These are phyloP conservation scores for Cotesia glomerata DNA, from an alignment of 1,140 invertebrate species.

Conservation along the genomic window DNA sequence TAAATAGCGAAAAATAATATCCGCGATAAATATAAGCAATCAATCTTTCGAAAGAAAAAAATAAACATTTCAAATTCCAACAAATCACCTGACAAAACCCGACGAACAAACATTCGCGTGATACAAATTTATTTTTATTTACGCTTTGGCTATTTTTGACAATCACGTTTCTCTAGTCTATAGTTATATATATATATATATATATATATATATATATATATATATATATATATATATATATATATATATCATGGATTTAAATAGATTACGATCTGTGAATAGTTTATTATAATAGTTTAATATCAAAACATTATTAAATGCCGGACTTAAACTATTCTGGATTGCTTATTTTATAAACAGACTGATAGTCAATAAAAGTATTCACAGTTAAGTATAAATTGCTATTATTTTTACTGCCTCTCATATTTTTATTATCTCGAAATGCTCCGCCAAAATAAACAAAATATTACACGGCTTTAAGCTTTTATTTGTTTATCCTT, in stretches of 20 bases:
- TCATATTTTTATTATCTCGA: too few species aligned
- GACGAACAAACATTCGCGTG: too few species aligned
- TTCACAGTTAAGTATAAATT: too few species aligned
- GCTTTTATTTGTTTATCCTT: background rate
- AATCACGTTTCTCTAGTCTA: background rate
- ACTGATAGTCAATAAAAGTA: too few species aligned
- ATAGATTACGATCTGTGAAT: background rate
- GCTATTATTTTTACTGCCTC: too few species aligned
- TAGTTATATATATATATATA: background rate
- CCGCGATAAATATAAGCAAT: conserved; percentile 38
- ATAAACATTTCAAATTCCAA: background rate
- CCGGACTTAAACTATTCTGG: too few species aligned
- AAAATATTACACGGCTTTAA: too few species aligned
- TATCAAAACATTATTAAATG: background rate
- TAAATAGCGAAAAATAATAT: conserved; percentile 14
- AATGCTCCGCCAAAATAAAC: too few species aligned
- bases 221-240: background rate
- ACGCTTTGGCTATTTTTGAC: background rate
- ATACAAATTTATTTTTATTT: too few species aligned
- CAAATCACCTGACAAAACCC: background rate
- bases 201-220: background rate
- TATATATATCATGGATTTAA: background rate
- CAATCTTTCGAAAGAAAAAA: background rate
- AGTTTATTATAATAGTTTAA: conserved; percentile 2
- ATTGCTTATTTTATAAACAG: too few species aligned